A percentile compares a stretch with the other conserved stretches of the same genome.
Conservation (phyloP, 2,113 vertebrate genomes). For the Halcyon senegalensis region DNA sequence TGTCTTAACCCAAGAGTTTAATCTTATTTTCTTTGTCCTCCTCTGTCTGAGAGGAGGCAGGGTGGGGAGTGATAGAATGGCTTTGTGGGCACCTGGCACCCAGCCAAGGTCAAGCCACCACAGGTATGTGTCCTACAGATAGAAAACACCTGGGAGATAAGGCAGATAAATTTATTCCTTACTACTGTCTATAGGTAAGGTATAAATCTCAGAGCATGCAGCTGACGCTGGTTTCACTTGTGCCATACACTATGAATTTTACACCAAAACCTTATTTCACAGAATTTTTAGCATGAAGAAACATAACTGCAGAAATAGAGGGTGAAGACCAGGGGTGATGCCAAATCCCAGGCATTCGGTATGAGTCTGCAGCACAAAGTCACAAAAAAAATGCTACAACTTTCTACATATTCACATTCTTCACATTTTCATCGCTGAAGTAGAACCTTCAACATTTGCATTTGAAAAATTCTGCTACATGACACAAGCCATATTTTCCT, state of each 20-base stretch:
- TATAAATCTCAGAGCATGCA: neutral
- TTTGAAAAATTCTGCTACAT: neutral
- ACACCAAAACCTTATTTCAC: neutral
- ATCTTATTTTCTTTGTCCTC: too few species aligned
- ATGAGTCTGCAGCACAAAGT: neutral
- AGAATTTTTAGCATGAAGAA: neutral
- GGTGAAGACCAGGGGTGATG: accelerated
- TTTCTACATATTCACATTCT: neutral
- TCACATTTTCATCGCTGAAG: neutral
- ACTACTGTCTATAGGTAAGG: neutral
- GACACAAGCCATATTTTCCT: neutral
- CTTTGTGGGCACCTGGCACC: too few species aligned
- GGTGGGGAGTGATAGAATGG: too few species aligned
- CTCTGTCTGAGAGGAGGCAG: too few species aligned
- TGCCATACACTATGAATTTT: neutral
- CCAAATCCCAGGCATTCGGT: neutral
- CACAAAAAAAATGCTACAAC: neutral
- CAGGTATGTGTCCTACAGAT: neutral
- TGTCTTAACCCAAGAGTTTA: too few species aligned
- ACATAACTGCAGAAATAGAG: neutral
- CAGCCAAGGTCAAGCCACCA: too few species aligned
- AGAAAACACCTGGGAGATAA: neutral
- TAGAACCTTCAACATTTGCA: neutral
- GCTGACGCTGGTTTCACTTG: neutral
- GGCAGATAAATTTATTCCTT: neutral